A percentile compares a stretch with the other conserved stretches of the same genome.
Evolutionary conservation across 2,113 vertebrate genomes (phyloP).

Genomic region (Manacus vitellinus): DNA sequence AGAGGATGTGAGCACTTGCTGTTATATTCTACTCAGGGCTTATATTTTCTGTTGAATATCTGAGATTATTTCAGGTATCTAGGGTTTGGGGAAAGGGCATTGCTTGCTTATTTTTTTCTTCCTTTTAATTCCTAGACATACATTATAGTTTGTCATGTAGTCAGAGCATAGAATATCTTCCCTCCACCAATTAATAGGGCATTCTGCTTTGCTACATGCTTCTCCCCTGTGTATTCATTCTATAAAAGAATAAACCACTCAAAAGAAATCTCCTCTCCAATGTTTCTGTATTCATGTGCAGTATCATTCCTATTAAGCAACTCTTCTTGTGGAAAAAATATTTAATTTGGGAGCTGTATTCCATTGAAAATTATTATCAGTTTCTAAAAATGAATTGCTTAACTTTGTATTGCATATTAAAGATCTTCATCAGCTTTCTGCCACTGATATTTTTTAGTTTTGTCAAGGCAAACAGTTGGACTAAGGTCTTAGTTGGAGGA

Average conservation of each 20-base stretch:
- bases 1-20: background rate
- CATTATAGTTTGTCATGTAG: background rate
- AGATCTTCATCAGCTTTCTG: background rate
- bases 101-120: background rate
- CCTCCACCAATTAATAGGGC: background rate
- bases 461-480: background rate
- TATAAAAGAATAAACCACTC: background rate
- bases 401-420: background rate
- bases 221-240: background rate
- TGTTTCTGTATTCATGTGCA: background rate
- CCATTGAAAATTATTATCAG: background rate
- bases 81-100: fast-evolving
- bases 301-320: background rate
- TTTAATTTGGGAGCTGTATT: background rate
- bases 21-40: background rate
- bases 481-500: background rate
- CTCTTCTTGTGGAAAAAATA: background rate
- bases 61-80: background rate
- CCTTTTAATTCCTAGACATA: background rate
- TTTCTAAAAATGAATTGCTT: background rate
- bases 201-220: background rate
- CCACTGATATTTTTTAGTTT: background rate
- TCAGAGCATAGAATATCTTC: background rate
- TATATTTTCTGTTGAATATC: background rate
- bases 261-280: background rate